Percentiles rank a stretch among this genome's conserved stretches.
These are phyloP conservation scores for Sinocyclocheilus rhinocerous DNA, from an alignment of 2,113 vertebrate species.

Conservation along the genomic window DNA sequence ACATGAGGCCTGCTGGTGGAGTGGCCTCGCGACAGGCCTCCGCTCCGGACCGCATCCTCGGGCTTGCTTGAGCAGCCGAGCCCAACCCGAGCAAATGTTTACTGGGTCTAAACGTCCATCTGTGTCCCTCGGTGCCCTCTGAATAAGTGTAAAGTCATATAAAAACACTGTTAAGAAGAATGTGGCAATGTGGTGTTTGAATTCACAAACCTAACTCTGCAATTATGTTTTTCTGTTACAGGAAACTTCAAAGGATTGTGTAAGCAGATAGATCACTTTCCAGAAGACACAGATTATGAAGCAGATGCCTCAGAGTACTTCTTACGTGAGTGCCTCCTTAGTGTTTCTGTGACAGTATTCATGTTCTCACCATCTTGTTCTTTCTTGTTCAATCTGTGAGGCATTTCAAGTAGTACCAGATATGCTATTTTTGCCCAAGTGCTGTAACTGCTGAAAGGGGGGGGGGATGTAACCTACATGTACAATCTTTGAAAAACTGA, in stretches of 20 bases:
- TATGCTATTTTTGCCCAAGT: slow-evolving; percentile 4
- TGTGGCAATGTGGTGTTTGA: background rate
- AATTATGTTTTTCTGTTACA: too few species aligned
- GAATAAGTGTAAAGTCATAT: background rate
- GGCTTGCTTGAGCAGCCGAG: slow-evolving; percentile 27
- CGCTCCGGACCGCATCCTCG: background rate
- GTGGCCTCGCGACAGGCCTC: slow-evolving; percentile 43
- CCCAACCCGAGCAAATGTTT: background rate
- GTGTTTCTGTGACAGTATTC: slow-evolving; percentile 29
- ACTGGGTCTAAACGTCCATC: background rate
- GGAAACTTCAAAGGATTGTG: too few species aligned
- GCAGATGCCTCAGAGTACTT: slow-evolving; percentile 99
- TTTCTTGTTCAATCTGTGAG: slow-evolving; percentile 9
- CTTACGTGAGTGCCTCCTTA: slow-evolving; percentile 88
- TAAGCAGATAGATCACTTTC: slow-evolving; percentile 97
- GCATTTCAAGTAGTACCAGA: background rate
- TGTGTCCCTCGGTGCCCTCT: background rate
- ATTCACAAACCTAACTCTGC: background rate
- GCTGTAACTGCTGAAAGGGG: background rate
- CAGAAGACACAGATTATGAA: slow-evolving; percentile 96
- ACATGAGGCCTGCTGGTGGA: slow-evolving; percentile 52
- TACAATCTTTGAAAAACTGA: background rate
- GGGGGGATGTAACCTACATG: background rate
- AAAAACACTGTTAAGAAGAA: background rate
- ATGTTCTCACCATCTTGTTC: slow-evolving; percentile 4